phyloP scores from a whole-genome alignment of 2,888 invertebrate genomes.

The Stenichneumon culpator region DNA sequence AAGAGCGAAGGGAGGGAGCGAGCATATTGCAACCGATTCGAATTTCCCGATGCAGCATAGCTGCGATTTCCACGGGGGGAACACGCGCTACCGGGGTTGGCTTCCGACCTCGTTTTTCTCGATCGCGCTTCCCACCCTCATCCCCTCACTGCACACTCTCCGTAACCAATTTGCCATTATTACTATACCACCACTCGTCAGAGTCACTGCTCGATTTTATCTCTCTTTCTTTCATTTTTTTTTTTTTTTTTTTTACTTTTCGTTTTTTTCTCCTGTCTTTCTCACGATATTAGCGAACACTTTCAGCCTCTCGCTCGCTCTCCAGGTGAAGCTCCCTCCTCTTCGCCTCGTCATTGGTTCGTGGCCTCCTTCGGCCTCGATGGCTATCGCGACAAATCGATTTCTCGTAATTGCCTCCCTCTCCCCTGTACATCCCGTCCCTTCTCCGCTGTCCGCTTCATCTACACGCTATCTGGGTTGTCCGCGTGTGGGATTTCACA shows the following conservation, averaged over 20 bases:
- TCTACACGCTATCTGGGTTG: conserved; percentile 56
- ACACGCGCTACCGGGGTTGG: conserved; percentile 41
- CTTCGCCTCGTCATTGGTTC: conserved; percentile 63
- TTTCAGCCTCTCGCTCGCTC: conserved; percentile 50
- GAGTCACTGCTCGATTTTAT: conserved; percentile 67
- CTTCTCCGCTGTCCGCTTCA: conserved; percentile 15
- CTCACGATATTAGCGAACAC: conserved; percentile 63
- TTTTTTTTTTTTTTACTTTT: not conserved
- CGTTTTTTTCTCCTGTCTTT: conserved; percentile 49
- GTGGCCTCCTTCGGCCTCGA: conserved; percentile 66
- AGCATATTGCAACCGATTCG: conserved; percentile 58
- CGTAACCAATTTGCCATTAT: conserved; percentile 67
- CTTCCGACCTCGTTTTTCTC: conserved; percentile 54
- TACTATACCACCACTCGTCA: conserved; percentile 68
- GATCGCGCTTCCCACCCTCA: conserved; percentile 29
- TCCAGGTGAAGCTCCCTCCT: conserved; percentile 17
- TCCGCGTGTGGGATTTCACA: conserved; percentile 55
- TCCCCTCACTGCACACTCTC: conserved; percentile 46
- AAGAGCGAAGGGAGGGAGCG: conserved; percentile 9
- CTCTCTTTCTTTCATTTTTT: conserved; percentile 32
- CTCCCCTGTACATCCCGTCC: conserved; percentile 2
- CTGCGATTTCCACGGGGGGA: conserved; percentile 45
- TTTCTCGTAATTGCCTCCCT: conserved; percentile 70
- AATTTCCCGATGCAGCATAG: conserved; percentile 46
- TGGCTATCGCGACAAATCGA: conserved; percentile 70